Percentiles rank a stretch among this genome's conserved stretches.
Evolutionary conservation across 2,113 vertebrate genomes (phyloP).

Genomic region (Arizona elegans): DNA sequence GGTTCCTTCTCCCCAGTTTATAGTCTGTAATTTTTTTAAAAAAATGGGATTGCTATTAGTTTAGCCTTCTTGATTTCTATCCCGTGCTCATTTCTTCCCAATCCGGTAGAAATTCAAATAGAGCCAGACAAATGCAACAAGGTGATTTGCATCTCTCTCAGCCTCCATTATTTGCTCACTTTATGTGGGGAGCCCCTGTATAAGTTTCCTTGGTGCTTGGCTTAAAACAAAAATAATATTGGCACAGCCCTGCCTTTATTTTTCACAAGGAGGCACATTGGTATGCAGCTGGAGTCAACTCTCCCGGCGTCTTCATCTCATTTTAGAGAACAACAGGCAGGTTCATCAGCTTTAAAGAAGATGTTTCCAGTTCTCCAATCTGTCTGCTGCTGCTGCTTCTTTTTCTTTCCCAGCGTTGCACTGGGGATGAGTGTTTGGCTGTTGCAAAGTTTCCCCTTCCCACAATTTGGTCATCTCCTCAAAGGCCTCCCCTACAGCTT

Average conservation of each 20-base stretch:
- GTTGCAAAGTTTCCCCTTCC: conserved; percentile 33
- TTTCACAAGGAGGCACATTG: background rate
- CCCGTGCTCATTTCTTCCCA: background rate
- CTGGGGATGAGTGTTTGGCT: conserved; percentile 18
- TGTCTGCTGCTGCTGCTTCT: fast-evolving
- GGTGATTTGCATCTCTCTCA: background rate
- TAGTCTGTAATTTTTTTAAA: no score
- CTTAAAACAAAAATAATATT: background rate
- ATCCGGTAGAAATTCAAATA: background rate
- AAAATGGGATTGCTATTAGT: background rate
- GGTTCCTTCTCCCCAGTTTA: background rate
- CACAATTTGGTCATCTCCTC: background rate
- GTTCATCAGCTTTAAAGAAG: conserved; percentile 43
- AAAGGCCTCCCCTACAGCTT: background rate
- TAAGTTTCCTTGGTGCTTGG: conserved; percentile 18
- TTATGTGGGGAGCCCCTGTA: background rate
- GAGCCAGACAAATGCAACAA: background rate
- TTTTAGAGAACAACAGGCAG: conserved; percentile 37
- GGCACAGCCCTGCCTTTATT: background rate
- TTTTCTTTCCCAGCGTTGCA: conserved; percentile 15
- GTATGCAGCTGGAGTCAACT: background rate
- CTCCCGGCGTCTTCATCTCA: background rate
- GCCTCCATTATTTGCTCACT: conserved; percentile 2
- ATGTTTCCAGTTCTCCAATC: conserved; percentile 29
- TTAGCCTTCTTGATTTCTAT: background rate